Base-by-base conservation (phyloP, 1,140 invertebrate species). In the Drosophila miranda region DNA sequence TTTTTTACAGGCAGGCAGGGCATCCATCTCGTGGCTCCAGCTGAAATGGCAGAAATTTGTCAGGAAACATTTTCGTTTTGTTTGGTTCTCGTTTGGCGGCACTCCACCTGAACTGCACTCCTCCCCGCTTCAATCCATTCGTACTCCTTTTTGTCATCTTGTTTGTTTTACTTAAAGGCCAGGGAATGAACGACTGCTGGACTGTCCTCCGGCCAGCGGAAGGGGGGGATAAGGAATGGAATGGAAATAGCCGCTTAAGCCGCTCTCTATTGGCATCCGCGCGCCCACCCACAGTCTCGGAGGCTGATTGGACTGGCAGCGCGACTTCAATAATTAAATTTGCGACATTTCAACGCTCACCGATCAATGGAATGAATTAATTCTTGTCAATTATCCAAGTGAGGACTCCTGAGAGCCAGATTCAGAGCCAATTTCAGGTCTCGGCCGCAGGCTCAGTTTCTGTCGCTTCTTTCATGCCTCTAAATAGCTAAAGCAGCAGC, bases 361-460 rank as follows among this genome's bases (percentile, higher is more conserved):
- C 82, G 69, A 66, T 64, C 74, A 63, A 62, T 74, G 68, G 72
- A 75, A 68, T 84, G 74, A 86, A 86, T 86, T 86, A 87, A 86
- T 73, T 87, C 69, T 87, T 86, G 81, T 87, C 81, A 86, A 86
- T 86, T 86, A 86, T 87, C 81, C 78, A 70, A 66, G 74, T 76
- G 70, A 71, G 66, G 75, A 74, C 71, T 11, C 34, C 11, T 38
- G 11, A 38, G 34, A 13, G 11, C 34, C 34, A 38, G 4, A 13
- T 2, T 0, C 28, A 30, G 28, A 8, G 28, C 11, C 34, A 13
- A 13, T 4, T 38, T 5, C 3, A 38, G 34, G 11, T 38, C 34
- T 13, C 34, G 11, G 11, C 23, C 4, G 5, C 23, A 38, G 34
- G 34, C 34, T 13, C 34, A 38, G 34, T 38, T 38, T 4, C 52